Conservation (phyloP, 1,140 invertebrate genomes). For the Ptiloglossa arizonensis region DNA sequence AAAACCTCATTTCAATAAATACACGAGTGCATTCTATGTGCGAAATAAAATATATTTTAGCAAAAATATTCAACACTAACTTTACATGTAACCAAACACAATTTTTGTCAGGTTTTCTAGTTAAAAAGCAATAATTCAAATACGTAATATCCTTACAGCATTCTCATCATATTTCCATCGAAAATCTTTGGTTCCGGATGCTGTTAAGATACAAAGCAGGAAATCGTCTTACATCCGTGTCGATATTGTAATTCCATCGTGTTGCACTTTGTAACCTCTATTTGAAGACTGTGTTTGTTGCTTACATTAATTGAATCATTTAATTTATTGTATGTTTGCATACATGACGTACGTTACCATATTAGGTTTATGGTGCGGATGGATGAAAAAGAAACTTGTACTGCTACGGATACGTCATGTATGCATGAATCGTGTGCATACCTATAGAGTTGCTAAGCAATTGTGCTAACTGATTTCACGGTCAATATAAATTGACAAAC, state of each 20-base stretch:
- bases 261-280: background rate
- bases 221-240: conserved; percentile 7
- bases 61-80: background rate
- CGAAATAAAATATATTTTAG: background rate
- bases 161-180: background rate
- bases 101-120: background rate
- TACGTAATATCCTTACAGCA: conserved; percentile 23
- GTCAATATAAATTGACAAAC: background rate
- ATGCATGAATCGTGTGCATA: background rate
- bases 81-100: background rate
- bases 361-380: background rate
- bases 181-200: conserved; percentile 33
- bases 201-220: conserved; percentile 27
- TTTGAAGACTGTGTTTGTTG: background rate
- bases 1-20: background rate
- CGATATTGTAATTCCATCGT: conserved; percentile 3
- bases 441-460: background rate
- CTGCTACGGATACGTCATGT: background rate
- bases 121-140: background rate
- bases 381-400: background rate
- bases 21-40: background rate
- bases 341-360: background rate
- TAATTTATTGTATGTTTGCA: background rate
- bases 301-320: background rate
- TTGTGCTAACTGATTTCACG: conserved; percentile 17